phyloP scores from a whole-genome alignment of 2,888 invertebrate species.

The Cantharis lateralis region DNA sequence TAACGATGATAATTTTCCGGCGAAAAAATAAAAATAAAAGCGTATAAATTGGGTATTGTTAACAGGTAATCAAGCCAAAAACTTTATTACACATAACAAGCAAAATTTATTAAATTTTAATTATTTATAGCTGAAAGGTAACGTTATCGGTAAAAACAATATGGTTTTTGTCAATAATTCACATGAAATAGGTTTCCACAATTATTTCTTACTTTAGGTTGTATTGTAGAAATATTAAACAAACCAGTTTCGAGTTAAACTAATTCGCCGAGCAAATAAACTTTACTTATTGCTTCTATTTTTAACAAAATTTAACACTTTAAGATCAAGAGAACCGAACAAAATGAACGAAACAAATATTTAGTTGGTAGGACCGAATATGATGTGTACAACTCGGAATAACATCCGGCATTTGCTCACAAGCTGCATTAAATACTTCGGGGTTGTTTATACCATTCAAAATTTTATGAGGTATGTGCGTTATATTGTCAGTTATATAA shows the following conservation, averaged over 20 bases:
- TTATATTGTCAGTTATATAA: constrained; percentile 15
- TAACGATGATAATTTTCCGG: constrained; percentile 6
- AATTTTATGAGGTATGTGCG: constrained; percentile 29
- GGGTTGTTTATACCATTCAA: constrained; percentile 28
- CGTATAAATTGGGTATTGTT: constrained; percentile 17
- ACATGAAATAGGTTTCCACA: background rate
- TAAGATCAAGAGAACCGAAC: constrained; percentile 40
- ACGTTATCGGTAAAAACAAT: constrained; percentile 7
- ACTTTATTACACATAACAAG: constrained; percentile 8
- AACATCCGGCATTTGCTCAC: constrained; percentile 51
- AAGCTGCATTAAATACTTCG: constrained; percentile 36
- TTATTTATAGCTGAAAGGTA: constrained; percentile 4
- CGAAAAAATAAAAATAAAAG: constrained; percentile 15
- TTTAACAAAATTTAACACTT: constrained; percentile 41
- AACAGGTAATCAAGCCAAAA: constrained; percentile 13
- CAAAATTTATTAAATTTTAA: constrained; percentile 8
- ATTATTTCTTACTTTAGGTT: background rate
- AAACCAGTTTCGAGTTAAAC: constrained; percentile 36
- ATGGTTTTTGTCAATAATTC: constrained; percentile 5
- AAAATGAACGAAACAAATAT: constrained; percentile 50
- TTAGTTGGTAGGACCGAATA: constrained; percentile 44
- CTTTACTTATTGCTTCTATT: constrained; percentile 45
- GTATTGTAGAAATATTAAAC: constrained; percentile 3
- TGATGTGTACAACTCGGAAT: constrained; percentile 41
- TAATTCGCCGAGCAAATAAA: constrained; percentile 51